A percentile compares a stretch with the other conserved stretches of the same genome.
Conservation (phyloP, 2,888 invertebrate genomes). For the Parthenolecanium corni region DNA sequence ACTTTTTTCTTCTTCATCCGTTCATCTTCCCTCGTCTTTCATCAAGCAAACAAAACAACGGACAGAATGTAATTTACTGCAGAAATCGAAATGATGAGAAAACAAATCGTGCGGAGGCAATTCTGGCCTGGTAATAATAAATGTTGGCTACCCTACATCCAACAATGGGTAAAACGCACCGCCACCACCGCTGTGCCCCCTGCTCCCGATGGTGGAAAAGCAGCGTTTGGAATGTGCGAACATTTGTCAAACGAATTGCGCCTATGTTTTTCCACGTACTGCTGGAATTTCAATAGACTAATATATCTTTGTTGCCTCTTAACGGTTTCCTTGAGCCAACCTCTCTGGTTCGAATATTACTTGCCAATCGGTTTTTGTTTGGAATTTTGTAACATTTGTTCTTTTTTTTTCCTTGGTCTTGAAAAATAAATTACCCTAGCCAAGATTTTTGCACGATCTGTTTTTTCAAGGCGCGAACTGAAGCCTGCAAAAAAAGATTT, state of each 20-base stretch:
- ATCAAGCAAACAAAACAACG: neutral
- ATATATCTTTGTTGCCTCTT: conserved; percentile 22
- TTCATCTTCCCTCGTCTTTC: no score
- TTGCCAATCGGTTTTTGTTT: neutral
- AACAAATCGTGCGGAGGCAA: conserved; percentile 27
- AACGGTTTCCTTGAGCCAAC: conserved; percentile 9
- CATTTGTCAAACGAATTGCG: conserved; percentile 27
- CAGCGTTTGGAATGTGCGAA: conserved; percentile 26
- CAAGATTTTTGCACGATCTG: no score
- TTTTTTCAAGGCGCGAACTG: no score
- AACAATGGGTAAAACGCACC: conserved; percentile 19
- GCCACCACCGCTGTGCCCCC: neutral
- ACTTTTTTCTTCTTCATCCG: conserved; percentile 1
- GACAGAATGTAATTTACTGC: conserved; percentile 23
- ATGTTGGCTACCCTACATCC: conserved; percentile 25
- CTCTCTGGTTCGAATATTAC: neutral
- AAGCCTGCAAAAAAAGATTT: no score
- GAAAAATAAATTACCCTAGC: no score
- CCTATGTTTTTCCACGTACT: conserved; percentile 25
- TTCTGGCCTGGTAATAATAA: conserved; percentile 26
- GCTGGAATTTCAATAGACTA: conserved; percentile 27
- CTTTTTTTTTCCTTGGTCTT: no score
- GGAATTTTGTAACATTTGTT: neutral
- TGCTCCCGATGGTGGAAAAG: neutral
- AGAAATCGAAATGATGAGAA: conserved; percentile 25